These are phyloP conservation scores for Herminia tarsipennalis DNA, from an alignment of 2,888 invertebrate genomes.

Conservation along the genomic window DNA sequence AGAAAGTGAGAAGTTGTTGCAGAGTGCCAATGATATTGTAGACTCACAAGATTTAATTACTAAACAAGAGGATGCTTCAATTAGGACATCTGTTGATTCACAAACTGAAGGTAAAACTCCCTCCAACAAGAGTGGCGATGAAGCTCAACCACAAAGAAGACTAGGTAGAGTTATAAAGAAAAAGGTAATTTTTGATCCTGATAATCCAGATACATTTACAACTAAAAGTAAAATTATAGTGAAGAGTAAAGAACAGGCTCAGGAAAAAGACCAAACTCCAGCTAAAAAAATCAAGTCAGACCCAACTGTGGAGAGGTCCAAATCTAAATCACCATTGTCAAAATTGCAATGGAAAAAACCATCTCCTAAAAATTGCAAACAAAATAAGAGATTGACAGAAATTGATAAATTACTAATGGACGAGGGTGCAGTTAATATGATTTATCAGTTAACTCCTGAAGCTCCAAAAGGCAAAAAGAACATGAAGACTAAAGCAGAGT, in stretches of 20 bases:
- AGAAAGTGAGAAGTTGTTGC: constrained; percentile 42
- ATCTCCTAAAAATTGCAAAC: constrained; percentile 72
- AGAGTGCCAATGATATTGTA: constrained; percentile 40
- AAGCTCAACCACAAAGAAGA: constrained; percentile 68
- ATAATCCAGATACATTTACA: constrained; percentile 84
- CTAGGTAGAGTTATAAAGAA: constrained; percentile 87
- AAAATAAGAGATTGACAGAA: constrained; percentile 88
- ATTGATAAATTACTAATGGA: constrained; percentile 92
- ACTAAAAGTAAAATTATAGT: constrained; percentile 65
- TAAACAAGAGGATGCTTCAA: constrained; percentile 45
- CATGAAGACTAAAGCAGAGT: constrained; percentile 84
- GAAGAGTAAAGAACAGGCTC: constrained; percentile 60
- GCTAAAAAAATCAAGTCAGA: constrained; percentile 67
- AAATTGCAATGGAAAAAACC: constrained; percentile 81
- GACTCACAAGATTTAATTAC: constrained; percentile 41
- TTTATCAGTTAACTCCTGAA: constrained; percentile 90
- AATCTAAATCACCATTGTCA: constrained; percentile 69
- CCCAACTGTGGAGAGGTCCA: constrained; percentile 48
- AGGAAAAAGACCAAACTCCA: constrained; percentile 56
- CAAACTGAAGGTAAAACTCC: constrained; percentile 52
- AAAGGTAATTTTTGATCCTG: constrained; percentile 91
- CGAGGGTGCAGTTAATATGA: constrained; percentile 94
- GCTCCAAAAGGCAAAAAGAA: constrained; percentile 80
- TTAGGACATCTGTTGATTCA: constrained; percentile 53
- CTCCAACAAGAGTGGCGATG: constrained; percentile 61